These are phyloP conservation scores for Nibea coibor DNA, from an alignment of 2,113 vertebrate genomes.

Conservation along the genomic window DNA sequence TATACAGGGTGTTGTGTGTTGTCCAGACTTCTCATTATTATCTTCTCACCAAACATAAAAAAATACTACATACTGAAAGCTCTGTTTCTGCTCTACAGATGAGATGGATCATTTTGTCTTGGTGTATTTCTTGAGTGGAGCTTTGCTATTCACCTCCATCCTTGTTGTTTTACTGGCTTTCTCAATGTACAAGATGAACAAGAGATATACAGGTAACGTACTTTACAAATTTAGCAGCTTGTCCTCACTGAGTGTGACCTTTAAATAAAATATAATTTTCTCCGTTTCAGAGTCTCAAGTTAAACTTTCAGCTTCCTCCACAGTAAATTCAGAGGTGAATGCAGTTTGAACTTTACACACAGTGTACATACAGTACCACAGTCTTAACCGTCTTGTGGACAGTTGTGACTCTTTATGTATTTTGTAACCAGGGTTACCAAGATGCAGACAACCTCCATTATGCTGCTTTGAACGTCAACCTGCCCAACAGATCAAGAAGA, in stretches of 20 bases:
- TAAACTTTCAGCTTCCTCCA: not conserved
- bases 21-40: too few relatives aligned
- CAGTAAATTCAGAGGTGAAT: not conserved
- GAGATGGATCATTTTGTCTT: not conserved
- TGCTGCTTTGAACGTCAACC: not conserved
- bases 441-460: not conserved
- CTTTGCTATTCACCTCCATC: constrained; percentile 6
- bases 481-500: not conserved
- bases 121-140: constrained; percentile 35
- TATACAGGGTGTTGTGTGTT: too few relatives aligned
- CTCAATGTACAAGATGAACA: not conserved
- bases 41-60: too few relatives aligned
- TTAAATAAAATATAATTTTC: too few relatives aligned
- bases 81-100: constrained; percentile 26
- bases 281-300: too few relatives aligned
- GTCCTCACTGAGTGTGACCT: too few relatives aligned
- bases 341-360: too few relatives aligned
- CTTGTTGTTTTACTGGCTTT: constrained; percentile 1
- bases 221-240: too few relatives aligned
- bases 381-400: too few relatives aligned
- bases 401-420: too few relatives aligned
- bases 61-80: not conserved
- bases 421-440: not conserved
- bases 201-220: too few relatives aligned
- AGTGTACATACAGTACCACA: too few relatives aligned